Base-by-base conservation (phyloP, 2,888 invertebrate species). In the Drosophila dives region DNA sequence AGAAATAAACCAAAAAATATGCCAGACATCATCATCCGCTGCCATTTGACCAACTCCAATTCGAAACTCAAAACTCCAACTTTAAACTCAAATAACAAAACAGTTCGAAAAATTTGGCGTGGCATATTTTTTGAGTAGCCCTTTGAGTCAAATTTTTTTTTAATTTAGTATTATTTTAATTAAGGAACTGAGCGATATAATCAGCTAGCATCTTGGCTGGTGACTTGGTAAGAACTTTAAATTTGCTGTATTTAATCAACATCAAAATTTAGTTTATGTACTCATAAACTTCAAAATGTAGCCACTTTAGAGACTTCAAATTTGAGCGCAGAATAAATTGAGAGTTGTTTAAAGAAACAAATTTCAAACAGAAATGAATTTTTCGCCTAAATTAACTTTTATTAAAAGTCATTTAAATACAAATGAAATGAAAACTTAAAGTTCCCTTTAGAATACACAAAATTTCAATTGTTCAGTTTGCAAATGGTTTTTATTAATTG, bases 1-100 rank as follows among this genome's bases (percentile, higher is more conserved):
- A 64, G 48, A 34, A 34, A 60, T 42, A 64, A 42, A 3, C n/a
- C 20, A 32, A 56, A 56, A 32, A n/a, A 49, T 56, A 55, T 48
- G 68, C 34, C 53, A 60, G 61, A 68, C 51, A 58, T 61, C n/a
- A 49, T 49, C n/a, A 49, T 49, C 53, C 45, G 12, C 23, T 20
- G 38, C 29, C 54, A 65, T 56, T 56, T 61, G 62, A 36, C 33
- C 11, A 33, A 40, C 42, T 50, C 15, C 8, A 61, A n/a, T 23
- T 38, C n/a, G 0, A n/a, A n/a, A 11, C 50, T 36, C 33, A 0
- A 36, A 59, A 12, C 23, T 38, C 53, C 4, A 20, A 7, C 45
- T 0, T 12, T 1, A 17, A 17, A 42, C 42, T 20, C 42, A n/a
- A 15, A 15, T 15, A 15, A 5, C 49, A 50, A 50, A 50, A n/a